Base-by-base conservation (phyloP, 2,113 vertebrate species). In the Charina bottae region DNA sequence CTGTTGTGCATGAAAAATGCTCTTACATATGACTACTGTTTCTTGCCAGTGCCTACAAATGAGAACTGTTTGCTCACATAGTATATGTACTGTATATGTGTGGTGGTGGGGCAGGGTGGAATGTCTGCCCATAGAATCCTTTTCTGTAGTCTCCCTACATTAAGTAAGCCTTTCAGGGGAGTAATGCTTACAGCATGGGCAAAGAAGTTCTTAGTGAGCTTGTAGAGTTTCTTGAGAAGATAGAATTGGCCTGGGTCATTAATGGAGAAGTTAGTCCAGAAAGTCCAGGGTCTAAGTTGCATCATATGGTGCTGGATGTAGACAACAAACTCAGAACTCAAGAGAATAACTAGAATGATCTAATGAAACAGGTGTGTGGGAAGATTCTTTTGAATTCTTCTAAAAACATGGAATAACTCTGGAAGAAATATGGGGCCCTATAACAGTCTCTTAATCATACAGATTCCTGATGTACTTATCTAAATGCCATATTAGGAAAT, bases 401-500 rank as follows among this genome's bases (percentile, higher is more conserved):
- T 19, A 15, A 28, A 89, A 46, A 85, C 33, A 62, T 89, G 54
- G 28, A 58, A 89, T 85, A 89, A 0, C 12, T 33, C 10, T 87
- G 24, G 58, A 17, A 49, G 85, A 89, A 19, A 33, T 42, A 93
- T 91, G 72, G 58, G 85, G 58, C 62, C 83, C 0, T 0, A 17
- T 64, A 91, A 85, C 62, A 78, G 15, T 11, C 42, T 10, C 17
- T 85, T 92, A 87, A 92, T 88, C 89, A 26, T 58, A 2, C 88
- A 13, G 5, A 46, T 92, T 64, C 42, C n/a, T 55, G 53, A 19
- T 93, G 3, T 83, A 92, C 95, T 92, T 87, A 23, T 21, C 28
- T 56, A 90, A 85, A 62, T 54, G 28, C 2, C 9, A 1, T 24
- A 33, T 11, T 42, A 89, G 23, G 95, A 55, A 2, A 87, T 78